Conservation (phyloP, 2,113 vertebrate species). For the Ondatra zibethicus region DNA sequence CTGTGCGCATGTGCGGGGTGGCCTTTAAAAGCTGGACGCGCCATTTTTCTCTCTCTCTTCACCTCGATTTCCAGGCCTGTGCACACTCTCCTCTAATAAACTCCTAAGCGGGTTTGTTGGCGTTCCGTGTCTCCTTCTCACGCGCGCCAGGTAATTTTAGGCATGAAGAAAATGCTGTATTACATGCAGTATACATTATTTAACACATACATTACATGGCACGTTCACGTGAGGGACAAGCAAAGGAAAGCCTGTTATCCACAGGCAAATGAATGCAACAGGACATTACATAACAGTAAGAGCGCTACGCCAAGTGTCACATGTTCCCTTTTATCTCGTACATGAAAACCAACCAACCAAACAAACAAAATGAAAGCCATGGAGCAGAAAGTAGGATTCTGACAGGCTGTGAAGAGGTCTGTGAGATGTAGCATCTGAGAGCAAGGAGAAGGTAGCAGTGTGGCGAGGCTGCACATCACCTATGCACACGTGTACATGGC, state of each 20-base stretch:
- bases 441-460: background rate
- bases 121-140: no score
- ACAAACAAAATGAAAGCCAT: background rate
- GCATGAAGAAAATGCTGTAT: background rate
- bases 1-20: no score
- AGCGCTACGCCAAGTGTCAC: background rate
- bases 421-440: background rate
- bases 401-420: background rate
- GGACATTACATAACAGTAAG: background rate
- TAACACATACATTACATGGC: background rate
- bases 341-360: background rate
- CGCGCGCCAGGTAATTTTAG: no score
- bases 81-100: no score
- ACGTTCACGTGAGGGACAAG: background rate
- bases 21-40: no score
- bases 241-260: background rate
- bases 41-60: no score
- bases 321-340: background rate
- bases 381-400: background rate
- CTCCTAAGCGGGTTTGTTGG: no score
- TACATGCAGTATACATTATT: background rate
- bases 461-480: background rate
- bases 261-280: background rate
- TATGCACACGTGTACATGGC: background rate
- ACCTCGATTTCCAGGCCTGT: no score